Base-by-base conservation (phyloP, 2,888 invertebrate genomes). In the Craniophora ligustri region DNA sequence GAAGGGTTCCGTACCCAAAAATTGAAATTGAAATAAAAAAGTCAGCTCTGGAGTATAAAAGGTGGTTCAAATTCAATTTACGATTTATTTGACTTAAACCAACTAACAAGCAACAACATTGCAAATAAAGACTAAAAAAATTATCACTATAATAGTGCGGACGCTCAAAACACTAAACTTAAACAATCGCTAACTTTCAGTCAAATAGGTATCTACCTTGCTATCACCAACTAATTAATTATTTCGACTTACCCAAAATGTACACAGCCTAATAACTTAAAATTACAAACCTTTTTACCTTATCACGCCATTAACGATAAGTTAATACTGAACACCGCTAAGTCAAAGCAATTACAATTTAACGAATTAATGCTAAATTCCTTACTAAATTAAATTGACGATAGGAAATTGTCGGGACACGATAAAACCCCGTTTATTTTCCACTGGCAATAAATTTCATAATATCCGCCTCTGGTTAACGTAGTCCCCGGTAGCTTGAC, bases 391-490 rank as follows among this genome's bases (percentile, higher is more conserved):
- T 51, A 53, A 63, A 63, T 66, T 48, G 42, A 41, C 50, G 51
- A 47, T 67, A 40, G 53, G 69, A 73, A 67, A 70, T 71, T 63
- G 59, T 42, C 23, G 36, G 35, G 48, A 56, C 53, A 58, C 71
- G 64, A 73, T 78, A 71, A 76, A 72, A 62, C 58, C 58, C 58
- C 66, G 65, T 76, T 79, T 73, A 81, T 79, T 79, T 75, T 71
- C 72, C 28, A 64, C 50, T 58, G 61, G 62, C 72, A 70, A 76
- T 81, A 74, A 80, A 78, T 80, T 78, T 70, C 47, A 66, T 72
- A 79, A 80, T 79, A 78, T 78, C 82, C 78, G 75, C 54, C 58
- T 48, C 69, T 67, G 56, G 70, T 71, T 76, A 73, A 46, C 65
- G 63, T 44, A 56, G 54, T 67, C 62, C 44, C 65, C 60, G 56